phyloP scores from a whole-genome alignment of 2,888 invertebrate species.

The Tinea pellionella region DNA sequence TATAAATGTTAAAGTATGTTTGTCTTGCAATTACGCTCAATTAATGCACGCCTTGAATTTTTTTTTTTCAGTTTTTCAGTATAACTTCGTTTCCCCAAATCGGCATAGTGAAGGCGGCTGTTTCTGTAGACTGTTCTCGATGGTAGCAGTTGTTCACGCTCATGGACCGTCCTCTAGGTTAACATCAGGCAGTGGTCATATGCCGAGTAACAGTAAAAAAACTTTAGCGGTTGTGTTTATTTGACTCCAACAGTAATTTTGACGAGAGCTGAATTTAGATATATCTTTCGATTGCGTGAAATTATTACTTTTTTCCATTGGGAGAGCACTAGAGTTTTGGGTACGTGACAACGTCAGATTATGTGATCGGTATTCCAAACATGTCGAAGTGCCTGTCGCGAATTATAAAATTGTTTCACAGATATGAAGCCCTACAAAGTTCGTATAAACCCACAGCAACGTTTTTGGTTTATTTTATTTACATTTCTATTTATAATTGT shows the following conservation, averaged over 20 bases:
- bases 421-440: conserved; percentile 30
- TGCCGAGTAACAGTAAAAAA: no score
- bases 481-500: not conserved
- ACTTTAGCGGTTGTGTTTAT: not conserved
- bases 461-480: not conserved
- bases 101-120: no score
- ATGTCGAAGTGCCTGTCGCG: conserved; percentile 50
- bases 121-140: no score
- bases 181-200: no score
- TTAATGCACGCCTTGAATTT: no score
- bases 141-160: no score
- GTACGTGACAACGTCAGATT: conserved; percentile 57
- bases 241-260: conserved; percentile 34
- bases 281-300: conserved; percentile 52
- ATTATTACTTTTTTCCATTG: conserved; percentile 54
- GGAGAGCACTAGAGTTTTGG: conserved; percentile 46
- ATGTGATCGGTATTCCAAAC: conserved; percentile 54
- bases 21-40: not conserved
- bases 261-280: conserved; percentile 53
- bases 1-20: no score
- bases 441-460: not conserved
- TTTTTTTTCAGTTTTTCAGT: no score
- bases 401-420: conserved; percentile 58
- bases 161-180: no score
- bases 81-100: no score